A percentile compares a stretch with the other conserved stretches of the same genome.
These are phyloP conservation scores for Periparus ater DNA, from an alignment of 2,797 vertebrate genomes.

Conservation along the genomic window DNA sequence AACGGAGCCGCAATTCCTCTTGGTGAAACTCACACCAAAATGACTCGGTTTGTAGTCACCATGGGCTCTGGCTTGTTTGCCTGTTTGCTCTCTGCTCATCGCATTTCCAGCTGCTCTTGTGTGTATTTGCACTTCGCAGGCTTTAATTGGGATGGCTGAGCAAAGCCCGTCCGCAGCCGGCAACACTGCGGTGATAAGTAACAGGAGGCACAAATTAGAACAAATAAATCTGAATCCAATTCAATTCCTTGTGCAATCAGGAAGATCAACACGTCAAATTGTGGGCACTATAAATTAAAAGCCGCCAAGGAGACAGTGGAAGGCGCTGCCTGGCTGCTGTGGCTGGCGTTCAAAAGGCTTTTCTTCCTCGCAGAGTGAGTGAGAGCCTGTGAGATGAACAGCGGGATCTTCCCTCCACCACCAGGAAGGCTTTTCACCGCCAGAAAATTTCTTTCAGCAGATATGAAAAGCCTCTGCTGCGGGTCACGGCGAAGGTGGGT, in stretches of 20 bases:
- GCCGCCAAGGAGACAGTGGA: background rate
- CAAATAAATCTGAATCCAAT: slow-evolving; percentile 15
- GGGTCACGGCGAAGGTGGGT: fast-evolving
- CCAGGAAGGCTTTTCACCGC: background rate
- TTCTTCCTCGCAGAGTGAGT: background rate
- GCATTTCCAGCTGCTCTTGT: background rate
- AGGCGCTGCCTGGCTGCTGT: background rate
- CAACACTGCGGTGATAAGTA: background rate
- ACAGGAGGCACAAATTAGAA: slow-evolving; percentile 15
- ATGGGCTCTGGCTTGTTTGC: background rate
- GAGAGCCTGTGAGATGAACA: background rate
- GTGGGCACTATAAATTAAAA: background rate
- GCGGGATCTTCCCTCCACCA: fast-evolving
- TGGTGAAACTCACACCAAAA: background rate
- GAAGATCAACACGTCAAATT: background rate
- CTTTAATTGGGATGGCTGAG: background rate
- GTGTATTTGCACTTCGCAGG: background rate
- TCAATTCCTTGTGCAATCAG: slow-evolving; percentile 6
- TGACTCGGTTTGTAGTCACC: background rate
- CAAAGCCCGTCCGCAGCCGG: background rate
- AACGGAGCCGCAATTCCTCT: background rate
- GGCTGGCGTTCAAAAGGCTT: background rate
- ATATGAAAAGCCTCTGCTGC: background rate
- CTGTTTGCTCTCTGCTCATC: background rate
- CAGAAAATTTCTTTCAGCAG: background rate